Percentiles rank a stretch among this genome's conserved stretches.
Evolutionary conservation across 2,888 invertebrate genomes (phyloP).

Genomic region (Eretmocerus hayati): DNA sequence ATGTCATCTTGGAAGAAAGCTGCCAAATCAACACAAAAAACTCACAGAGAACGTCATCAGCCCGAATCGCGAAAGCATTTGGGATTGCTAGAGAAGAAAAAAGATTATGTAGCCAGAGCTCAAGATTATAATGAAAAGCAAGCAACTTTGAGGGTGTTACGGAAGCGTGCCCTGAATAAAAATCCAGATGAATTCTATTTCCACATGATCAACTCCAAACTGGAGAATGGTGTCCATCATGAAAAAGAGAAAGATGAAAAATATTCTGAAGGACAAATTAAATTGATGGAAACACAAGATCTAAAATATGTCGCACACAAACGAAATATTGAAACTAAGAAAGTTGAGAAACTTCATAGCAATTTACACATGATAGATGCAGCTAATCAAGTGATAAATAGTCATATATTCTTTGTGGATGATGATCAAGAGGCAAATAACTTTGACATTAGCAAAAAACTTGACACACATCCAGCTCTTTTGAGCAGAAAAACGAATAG

Average conservation of each 20-base stretch:
- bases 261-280: slow-evolving; percentile 75
- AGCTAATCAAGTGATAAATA: slow-evolving; percentile 61
- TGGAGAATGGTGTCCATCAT: slow-evolving; percentile 57
- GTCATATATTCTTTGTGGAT: slow-evolving; percentile 75
- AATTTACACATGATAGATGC: slow-evolving; percentile 76
- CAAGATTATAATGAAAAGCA: slow-evolving; percentile 77
- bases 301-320: slow-evolving; percentile 83
- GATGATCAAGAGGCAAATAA: slow-evolving; percentile 52
- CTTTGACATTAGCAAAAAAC: slow-evolving; percentile 63
- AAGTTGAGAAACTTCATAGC: slow-evolving; percentile 67
- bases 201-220: slow-evolving; percentile 88
- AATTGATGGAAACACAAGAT: slow-evolving; percentile 87
- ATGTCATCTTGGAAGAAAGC: slow-evolving; percentile 93
- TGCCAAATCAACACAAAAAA: slow-evolving; percentile 74
- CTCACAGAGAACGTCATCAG: slow-evolving; percentile 79
- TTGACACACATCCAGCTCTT: slow-evolving; percentile 69
- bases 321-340: slow-evolving; percentile 72
- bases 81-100: slow-evolving; percentile 81
- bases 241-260: slow-evolving; percentile 61
- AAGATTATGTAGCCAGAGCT: slow-evolving; percentile 76
- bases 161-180: slow-evolving; percentile 78
- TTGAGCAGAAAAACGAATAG: slow-evolving; percentile 65
- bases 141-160: slow-evolving; percentile 70
- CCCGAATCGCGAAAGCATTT: slow-evolving; percentile 69
- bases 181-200: slow-evolving; percentile 99